A percentile compares a stretch with the other conserved stretches of the same genome.
phyloP scores from a whole-genome alignment of 2,113 vertebrate genomes.

The Actinemys pallida region DNA sequence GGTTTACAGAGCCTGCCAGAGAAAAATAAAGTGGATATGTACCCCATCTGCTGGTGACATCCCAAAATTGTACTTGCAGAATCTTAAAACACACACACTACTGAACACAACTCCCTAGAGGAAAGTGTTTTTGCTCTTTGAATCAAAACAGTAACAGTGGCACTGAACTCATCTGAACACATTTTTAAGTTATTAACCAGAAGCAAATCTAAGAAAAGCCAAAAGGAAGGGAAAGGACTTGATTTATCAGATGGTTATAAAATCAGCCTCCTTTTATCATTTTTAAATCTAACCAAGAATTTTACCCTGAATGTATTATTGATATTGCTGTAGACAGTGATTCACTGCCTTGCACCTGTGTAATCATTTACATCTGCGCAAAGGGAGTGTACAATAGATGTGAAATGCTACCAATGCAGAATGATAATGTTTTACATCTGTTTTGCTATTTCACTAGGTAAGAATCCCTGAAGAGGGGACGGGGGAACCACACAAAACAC shows the following conservation, averaged over 20 bases:
- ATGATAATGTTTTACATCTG: not conserved
- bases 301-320: not conserved
- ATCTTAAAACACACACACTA: not conserved
- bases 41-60: conserved; percentile 57
- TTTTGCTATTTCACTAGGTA: not conserved
- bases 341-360: fast-evolving
- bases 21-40: not conserved
- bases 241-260: not conserved
- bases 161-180: not conserved
- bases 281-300: not conserved
- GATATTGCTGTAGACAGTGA: not conserved
- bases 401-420: not conserved
- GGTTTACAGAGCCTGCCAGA: not conserved
- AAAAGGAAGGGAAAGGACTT: not conserved
- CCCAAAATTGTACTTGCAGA: not conserved
- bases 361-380: not conserved
- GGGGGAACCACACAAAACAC: not conserved
- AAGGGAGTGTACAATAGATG: not conserved
- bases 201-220: not conserved
- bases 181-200: not conserved
- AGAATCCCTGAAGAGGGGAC: not conserved
- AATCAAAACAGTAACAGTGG: not conserved
- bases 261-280: not conserved
- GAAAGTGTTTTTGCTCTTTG: not conserved
- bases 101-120: fast-evolving